Conservation (phyloP, 2,113 vertebrate genomes). For the Callaeas wilsoni region DNA sequence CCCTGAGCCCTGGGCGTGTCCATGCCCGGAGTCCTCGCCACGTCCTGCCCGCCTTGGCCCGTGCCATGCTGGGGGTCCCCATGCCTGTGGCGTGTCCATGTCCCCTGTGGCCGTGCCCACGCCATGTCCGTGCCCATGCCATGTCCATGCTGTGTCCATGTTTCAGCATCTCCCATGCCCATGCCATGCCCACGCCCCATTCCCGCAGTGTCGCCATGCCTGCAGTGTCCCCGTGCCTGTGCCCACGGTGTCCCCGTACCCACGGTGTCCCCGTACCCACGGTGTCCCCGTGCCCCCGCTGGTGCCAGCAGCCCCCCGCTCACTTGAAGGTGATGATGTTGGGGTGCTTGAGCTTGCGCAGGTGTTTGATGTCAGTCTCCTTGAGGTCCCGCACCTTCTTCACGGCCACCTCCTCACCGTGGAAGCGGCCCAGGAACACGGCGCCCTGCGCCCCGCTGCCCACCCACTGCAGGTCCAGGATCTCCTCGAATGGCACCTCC, state of each 20-base stretch:
- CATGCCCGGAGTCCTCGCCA: fast-evolving
- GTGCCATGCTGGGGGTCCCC: neutral
- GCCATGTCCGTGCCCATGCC: neutral
- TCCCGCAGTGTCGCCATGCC: fast-evolving
- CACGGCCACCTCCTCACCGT: slow-evolving; percentile 93
- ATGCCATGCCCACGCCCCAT: neutral
- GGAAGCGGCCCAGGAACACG: slow-evolving; percentile 93
- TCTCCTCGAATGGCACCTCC: slow-evolving; percentile 98
- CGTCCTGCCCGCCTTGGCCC: neutral
- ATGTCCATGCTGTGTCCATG: fast-evolving
- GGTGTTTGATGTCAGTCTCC: slow-evolving; percentile 96
- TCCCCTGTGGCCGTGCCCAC: no score
- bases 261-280: fast-evolving
- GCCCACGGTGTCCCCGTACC: neutral
- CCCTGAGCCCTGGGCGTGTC: fast-evolving
- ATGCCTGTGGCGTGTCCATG: fast-evolving
- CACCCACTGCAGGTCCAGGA: slow-evolving; percentile 98
- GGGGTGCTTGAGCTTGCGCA: slow-evolving; percentile 95
- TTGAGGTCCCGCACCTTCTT: slow-evolving; percentile 97
- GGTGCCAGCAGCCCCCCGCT: neutral
- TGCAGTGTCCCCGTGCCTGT: fast-evolving
- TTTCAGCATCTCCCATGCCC: neutral
- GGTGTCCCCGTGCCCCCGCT: fast-evolving
- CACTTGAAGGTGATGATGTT: slow-evolving; percentile 99
- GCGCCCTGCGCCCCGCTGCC: slow-evolving; percentile 96